Base-by-base conservation (phyloP, 1,140 invertebrate species). In the Bombus sylvicola region DNA sequence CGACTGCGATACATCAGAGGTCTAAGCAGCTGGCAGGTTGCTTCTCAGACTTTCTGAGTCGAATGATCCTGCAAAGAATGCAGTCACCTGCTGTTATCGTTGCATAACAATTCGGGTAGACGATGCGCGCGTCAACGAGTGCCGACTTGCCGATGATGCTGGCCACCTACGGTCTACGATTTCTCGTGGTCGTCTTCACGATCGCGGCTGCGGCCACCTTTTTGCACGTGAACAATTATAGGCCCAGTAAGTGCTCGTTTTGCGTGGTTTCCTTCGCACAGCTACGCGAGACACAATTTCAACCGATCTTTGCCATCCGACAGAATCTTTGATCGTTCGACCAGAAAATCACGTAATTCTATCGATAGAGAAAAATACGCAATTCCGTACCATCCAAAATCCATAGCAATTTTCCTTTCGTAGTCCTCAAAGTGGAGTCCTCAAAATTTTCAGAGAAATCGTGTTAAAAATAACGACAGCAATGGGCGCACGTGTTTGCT, bases 201-300 rank as follows among this genome's bases (percentile, higher is more conserved):
- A 92, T 93, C 72, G 86, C 89, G 72, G 93, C 94, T 75, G 94
- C 93, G 74, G 93, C 94, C 25, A 93, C 92, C n/a, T 94, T 95
- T 92, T 93, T 95, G 74, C 94, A 95, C 85, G 87, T 95, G 85
- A 94, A 93, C 81, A 93, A 94, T 92, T 93, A 94, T 83, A 92
- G 90, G 83, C 94, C 94, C 31, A 94, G 94, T 95, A 94, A 95
- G 94, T 94, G 90, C 31, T 47, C 25, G 39, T 47, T 22, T 62
- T 31, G 13, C 53, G 71, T n/a, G 57, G 62, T 2, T 79, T 66
- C 41, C 18, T 73, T 8, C 13, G 37, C 66, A 3, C 15, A 68
- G 31, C 2, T 5, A 37, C 15, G 18, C 6, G 3, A 5, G 15
- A 25, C 12, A 47, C 72, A 66, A 78, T 76, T 13, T 34, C 37